A percentile compares a stretch with the other conserved stretches of the same genome.
These are phyloP conservation scores for Cyclophora albipunctata DNA, from an alignment of 2,888 invertebrate species.

Conservation along the genomic window DNA sequence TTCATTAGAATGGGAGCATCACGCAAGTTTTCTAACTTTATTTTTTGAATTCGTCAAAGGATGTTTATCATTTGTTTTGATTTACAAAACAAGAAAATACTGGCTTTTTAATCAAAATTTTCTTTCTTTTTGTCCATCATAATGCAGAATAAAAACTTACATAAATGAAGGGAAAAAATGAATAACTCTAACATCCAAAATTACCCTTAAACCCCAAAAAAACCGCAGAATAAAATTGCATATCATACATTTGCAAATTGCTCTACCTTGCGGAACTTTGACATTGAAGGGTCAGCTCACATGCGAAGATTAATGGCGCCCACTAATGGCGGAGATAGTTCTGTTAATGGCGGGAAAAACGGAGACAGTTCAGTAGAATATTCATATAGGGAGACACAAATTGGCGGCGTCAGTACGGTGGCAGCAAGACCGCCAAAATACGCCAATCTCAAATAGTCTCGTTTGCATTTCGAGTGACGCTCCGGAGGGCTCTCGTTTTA, in stretches of 20 bases:
- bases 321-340: background rate
- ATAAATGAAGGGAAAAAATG: conserved; percentile 43
- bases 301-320: conserved; percentile 31
- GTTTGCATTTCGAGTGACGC: conserved; percentile 53
- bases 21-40: no score
- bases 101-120: no score
- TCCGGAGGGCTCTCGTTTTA: conserved; percentile 46
- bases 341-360: background rate
- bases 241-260: conserved; percentile 46
- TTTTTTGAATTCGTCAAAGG: no score
- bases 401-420: conserved; percentile 21
- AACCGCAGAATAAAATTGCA: conserved; percentile 33
- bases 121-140: no score
- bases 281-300: conserved; percentile 33
- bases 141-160: no score
- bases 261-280: conserved; percentile 39
- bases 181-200: conserved; percentile 51
- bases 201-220: conserved; percentile 51
- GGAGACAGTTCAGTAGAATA: background rate
- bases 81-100: no score
- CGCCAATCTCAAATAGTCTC: conserved; percentile 42
- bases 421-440: conserved; percentile 33
- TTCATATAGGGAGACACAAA: conserved; percentile 18
- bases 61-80: no score
- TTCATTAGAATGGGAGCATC: no score